Evolutionary conservation across 92 coral and sea anemone species (phyloP), one percentile per base, ranked within the genome.

Genomic region (Epizoanthus scotinus): DNA sequence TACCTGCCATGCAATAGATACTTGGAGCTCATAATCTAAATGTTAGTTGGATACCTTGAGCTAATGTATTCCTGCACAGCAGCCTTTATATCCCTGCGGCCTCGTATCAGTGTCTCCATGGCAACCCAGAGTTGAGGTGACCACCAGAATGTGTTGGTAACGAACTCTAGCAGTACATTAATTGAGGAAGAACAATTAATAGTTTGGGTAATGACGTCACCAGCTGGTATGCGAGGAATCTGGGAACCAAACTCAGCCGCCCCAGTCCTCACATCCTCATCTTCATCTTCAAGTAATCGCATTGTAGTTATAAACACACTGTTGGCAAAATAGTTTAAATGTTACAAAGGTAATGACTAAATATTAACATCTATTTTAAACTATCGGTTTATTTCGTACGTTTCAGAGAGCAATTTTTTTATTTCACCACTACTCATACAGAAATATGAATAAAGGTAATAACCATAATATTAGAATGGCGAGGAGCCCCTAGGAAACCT

Each of bases 211-310:
- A 19, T 40, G 3, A n/a, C 59, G 54, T 66, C 25, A 42, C 21
- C 69, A 54, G 83, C 57, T 66, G 53, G 42, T 26, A 70, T 78
- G 78, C 77, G 79, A 59, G 79, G 77, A 27, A 91, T 57, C 54
- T 82, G 71, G 61, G 92, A 82, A 71, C 85, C 84, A 81, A 91
- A 83, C 70, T 62, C 73, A 10, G 92, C 84, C 10, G 92, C 94
- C 34, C 78, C 67, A n/a, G 62, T 70, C 83, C 94, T 66, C 40
- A 88, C 84, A 77, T 71, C 82, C 73, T 85, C 94, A 42, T 88
- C 86, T 69, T 91, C 94, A 71, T 91, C 94, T 62, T 91, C 92
- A 42, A 91, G 85, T 44, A 88, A 63, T 54, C 63, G 84, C 63
- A 86, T 19, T 64, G 87, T 79, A 26, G 90, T 68, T 52, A 61